phyloP scores from a whole-genome alignment of 2,113 vertebrate genomes.

The Pelobates fuscus region DNA sequence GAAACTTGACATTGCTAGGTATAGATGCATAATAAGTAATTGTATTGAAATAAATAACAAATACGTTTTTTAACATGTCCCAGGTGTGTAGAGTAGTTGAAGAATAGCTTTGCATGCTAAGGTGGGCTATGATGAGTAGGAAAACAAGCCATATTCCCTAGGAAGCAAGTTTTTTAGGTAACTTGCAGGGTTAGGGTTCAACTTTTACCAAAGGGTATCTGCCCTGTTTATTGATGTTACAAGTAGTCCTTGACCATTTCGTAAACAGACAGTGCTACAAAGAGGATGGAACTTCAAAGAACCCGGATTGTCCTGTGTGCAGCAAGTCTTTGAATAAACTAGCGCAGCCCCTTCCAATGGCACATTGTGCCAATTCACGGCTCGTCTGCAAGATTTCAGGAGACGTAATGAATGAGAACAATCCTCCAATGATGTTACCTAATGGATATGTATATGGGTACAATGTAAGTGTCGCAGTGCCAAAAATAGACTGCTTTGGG shows the following conservation, averaged over 20 bases:
- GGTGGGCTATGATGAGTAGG: background rate
- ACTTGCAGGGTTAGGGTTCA: no score
- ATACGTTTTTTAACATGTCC: no score
- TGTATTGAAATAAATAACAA: no score
- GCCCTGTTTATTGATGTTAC: no score
- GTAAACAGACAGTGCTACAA: constrained; percentile 94
- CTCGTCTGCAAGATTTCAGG: constrained; percentile 98
- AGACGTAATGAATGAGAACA: constrained; percentile 99
- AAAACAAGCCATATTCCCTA: no score
- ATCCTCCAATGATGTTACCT: constrained; percentile 99
- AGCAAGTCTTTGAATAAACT: constrained; percentile 97
- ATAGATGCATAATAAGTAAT: no score
- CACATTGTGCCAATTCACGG: constrained; percentile 97
- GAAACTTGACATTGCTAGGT: no score
- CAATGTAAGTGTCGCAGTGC: constrained; percentile 81
- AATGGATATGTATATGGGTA: constrained; percentile 98
- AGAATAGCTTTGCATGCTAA: background rate
- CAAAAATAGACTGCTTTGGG: background rate
- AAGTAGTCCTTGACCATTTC: constrained; percentile 64
- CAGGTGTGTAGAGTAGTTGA: no score
- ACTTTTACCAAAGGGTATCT: no score
- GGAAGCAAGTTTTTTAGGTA: no score
- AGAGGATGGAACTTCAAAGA: constrained; percentile 95
- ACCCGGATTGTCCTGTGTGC: constrained; percentile 98
- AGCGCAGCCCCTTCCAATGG: constrained; percentile 97